Percentiles rank a stretch among this genome's conserved stretches.
Conservation (phyloP, 2,113 vertebrate species). For the Vulpes lagopus region DNA sequence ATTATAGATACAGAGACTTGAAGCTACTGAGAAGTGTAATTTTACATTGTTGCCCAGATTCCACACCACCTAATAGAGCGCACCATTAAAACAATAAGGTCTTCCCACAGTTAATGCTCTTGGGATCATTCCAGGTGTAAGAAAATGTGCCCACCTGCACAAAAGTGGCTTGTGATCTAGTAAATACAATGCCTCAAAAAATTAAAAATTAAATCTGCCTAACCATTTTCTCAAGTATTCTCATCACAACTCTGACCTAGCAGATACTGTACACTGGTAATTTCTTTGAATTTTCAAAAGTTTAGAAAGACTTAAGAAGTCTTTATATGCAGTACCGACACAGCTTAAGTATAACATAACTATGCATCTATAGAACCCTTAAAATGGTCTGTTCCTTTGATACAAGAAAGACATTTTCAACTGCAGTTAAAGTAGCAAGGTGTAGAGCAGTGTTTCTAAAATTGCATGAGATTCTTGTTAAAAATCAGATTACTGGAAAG, state of each 20-base stretch:
- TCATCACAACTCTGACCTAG: background rate
- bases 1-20: constrained; percentile 84
- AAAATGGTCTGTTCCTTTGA: background rate
- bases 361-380: background rate
- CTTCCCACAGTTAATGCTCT: constrained; percentile 69
- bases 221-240: background rate
- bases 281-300: constrained; percentile 8
- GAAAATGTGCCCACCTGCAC: constrained; percentile 42
- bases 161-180: constrained; percentile 59
- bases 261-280: background rate
- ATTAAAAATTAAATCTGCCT: background rate
- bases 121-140: constrained; percentile 71
- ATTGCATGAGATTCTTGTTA: background rate
- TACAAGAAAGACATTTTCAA: background rate
- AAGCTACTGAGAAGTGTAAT: constrained; percentile 84
- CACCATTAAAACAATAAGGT: constrained; percentile 81
- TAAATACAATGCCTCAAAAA: constrained; percentile 21
- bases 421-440: background rate
- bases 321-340: background rate
- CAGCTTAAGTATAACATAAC: background rate
- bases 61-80: constrained; percentile 75
- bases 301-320: background rate
- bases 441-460: background rate
- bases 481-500: background rate
- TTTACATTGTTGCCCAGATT: constrained; percentile 78